phyloP scores from a whole-genome alignment of 2,888 invertebrate genomes.

The Hyppa rectilinea region DNA sequence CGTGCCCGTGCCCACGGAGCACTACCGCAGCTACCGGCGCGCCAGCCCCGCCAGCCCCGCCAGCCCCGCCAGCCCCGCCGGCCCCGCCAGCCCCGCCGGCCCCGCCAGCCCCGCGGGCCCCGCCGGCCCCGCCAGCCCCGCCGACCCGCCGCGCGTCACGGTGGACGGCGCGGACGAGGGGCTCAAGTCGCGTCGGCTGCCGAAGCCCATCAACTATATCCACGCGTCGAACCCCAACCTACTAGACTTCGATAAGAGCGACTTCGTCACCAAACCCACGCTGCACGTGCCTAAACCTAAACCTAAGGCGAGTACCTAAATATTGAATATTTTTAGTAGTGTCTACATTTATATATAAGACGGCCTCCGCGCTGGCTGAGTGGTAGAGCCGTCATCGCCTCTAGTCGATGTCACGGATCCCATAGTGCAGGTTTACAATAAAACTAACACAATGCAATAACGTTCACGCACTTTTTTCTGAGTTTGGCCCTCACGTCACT shows the following conservation, averaged over 20 bases:
- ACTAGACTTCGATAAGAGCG: constrained; percentile 91
- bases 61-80: constrained; percentile 92
- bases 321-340: not conserved
- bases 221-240: constrained; percentile 94
- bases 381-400: not conserved
- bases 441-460: not conserved
- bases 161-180: constrained; percentile 57
- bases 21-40: constrained; percentile 91
- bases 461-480: not conserved
- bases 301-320: constrained; percentile 59
- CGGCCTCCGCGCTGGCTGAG: not conserved
- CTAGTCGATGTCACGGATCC: not conserved
- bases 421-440: not conserved
- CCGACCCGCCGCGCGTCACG: constrained; percentile 51
- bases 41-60: constrained; percentile 93
- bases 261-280: constrained; percentile 77
- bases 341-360: not conserved
- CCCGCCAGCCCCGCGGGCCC: constrained; percentile 92
- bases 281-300: constrained; percentile 77
- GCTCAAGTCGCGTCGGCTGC: constrained; percentile 66
- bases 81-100: constrained; percentile 86
- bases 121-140: constrained; percentile 40
- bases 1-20: constrained; percentile 94
- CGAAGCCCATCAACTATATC: constrained; percentile 91
- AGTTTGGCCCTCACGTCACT: not conserved